Percentiles rank a stretch among this genome's conserved stretches.
These are phyloP conservation scores for Tapirus terrestris DNA, from an alignment of 2,113 vertebrate genomes.

Conservation along the genomic window DNA sequence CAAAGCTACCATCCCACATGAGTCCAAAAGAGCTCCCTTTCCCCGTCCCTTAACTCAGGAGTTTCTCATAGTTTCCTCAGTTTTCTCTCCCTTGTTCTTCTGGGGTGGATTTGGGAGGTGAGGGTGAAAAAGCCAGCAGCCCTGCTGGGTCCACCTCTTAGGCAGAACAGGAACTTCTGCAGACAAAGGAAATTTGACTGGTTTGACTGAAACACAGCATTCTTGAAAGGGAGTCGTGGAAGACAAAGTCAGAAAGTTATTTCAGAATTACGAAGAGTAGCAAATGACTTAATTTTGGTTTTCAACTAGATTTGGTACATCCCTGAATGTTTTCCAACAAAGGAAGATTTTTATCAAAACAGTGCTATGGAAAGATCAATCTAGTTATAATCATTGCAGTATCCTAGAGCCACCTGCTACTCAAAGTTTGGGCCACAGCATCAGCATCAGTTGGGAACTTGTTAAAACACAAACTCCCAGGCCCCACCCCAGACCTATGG, in stretches of 20 bases:
- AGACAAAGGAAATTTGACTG: background rate
- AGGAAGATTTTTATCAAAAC: background rate
- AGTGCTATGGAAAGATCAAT: background rate
- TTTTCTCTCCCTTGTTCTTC: background rate
- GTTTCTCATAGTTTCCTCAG: background rate
- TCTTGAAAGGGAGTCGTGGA: background rate
- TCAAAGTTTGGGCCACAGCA: background rate
- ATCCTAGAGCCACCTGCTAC: background rate
- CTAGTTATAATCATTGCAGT: background rate
- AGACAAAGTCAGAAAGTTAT: background rate
- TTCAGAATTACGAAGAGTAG: background rate
- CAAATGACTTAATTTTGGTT: background rate
- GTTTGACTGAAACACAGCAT: background rate
- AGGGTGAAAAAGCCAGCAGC: background rate
- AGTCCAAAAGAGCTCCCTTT: background rate
- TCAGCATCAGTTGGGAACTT: background rate
- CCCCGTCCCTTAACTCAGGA: no score
- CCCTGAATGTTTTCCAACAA: constrained; percentile 5
- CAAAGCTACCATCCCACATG: background rate
- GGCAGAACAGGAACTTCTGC: background rate
- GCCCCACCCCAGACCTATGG: background rate
- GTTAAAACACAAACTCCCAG: background rate
- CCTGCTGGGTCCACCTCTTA: background rate
- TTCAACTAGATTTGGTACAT: background rate
- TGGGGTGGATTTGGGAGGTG: no score